Base-by-base conservation (phyloP, 2,113 vertebrate species). In the Megaleporinus macrocephalus region DNA sequence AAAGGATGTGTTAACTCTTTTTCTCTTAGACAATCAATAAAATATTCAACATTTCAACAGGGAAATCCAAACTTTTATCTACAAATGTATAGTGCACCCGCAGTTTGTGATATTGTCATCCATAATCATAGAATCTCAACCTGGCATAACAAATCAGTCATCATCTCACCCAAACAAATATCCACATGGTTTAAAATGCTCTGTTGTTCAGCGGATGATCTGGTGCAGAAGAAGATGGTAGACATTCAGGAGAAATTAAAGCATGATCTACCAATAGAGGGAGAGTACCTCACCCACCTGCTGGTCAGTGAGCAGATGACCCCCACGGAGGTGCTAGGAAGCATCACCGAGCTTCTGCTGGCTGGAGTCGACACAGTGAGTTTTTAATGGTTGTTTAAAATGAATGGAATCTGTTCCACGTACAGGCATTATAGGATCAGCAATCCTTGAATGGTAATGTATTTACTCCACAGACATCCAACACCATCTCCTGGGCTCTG, bases 321-420 rank as follows among this genome's bases (percentile, higher is more conserved):
- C 2, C 63, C 90, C 29, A 86, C 83, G 0, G 94, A 95, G 86
- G 90, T 96, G 73, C 85, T 94, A 79, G 95, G 94, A 72, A 95
- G 94, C 88, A 89, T 95, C 62, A 93, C 93, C 0, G 95, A 95
- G 41, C 89, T 96, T 29, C 91, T 96, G 26, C 80, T 95, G 86
- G 95, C 93, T 15, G 95, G 95, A 73, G 94, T 95, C 2, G 95
- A 96, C 90, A 96, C 95, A 4, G 95, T 96, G 33, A 36, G 65
- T 36, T 36, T 33, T 14, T 10, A 66, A 18, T 7, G 29, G 18
- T 30, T 4, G 5, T 12, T 13, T 44, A 22, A n/a, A 22, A 16
- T 44, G 5, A 5, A 61, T 61, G 57, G 9, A 26, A 5, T 11
- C 10, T 5, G 66, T 4, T 1, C 47, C 3, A 36, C 11, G 68